Conservation (phyloP, 2,888 invertebrate genomes). For the Magallana nippona region DNA sequence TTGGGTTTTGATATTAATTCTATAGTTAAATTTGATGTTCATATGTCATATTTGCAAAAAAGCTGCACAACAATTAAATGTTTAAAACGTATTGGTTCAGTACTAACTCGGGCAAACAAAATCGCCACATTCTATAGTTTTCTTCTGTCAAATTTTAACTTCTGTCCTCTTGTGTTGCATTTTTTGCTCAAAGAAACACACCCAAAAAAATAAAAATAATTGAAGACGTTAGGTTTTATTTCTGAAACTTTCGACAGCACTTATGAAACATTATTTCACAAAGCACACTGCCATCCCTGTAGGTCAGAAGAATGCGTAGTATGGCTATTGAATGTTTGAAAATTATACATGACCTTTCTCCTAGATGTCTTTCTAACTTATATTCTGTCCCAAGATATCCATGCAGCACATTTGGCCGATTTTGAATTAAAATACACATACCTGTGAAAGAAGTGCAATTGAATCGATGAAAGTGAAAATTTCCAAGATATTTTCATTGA, state of each 20-base stretch:
- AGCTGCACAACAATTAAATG: constrained; percentile 47
- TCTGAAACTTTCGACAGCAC: constrained; percentile 38
- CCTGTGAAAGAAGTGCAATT: no score
- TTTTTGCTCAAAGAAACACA: background rate
- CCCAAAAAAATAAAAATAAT: constrained; percentile 21
- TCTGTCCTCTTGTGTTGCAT: constrained; percentile 43
- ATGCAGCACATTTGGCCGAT: no score
- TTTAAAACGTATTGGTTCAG: constrained; percentile 45
- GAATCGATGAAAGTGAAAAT: no score
- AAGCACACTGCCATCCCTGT: no score
- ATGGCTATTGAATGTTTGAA: constrained; percentile 8
- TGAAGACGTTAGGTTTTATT: constrained; percentile 43
- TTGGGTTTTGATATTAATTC: constrained; percentile 40
- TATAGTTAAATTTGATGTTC: constrained; percentile 44
- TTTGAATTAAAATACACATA: no score
- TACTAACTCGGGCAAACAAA: constrained; percentile 43
- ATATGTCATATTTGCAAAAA: constrained; percentile 48
- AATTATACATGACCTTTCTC: background rate
- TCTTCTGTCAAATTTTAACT: background rate
- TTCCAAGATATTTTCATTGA: no score
- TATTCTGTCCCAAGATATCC: no score
- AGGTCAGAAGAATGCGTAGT: no score
- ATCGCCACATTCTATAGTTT: background rate
- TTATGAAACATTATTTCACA: constrained; percentile 2
- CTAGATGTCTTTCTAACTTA: background rate